Conservation (phyloP, 2,888 invertebrate genomes). For the Acanthococcus lagerstroemiae region DNA sequence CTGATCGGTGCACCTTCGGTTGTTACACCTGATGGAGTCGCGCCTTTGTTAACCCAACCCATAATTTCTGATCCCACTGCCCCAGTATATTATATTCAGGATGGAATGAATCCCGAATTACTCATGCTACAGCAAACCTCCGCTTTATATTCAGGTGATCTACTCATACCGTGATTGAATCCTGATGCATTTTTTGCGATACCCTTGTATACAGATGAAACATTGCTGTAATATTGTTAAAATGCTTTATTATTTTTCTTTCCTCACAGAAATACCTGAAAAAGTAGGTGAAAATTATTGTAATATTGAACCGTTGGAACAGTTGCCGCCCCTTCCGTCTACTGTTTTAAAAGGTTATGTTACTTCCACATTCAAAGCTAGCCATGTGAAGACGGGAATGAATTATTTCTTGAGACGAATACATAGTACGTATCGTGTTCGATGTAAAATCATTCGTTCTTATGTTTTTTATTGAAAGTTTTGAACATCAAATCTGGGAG, state of each 20-base stretch:
- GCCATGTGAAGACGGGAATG: constrained; percentile 73
- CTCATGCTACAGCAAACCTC: constrained; percentile 13
- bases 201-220: no score
- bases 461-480: no score
- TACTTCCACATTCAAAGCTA: constrained; percentile 82
- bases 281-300: constrained; percentile 79
- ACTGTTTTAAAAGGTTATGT: constrained; percentile 61
- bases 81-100: constrained; percentile 31
- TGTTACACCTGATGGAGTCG: constrained; percentile 4
- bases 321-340: constrained; percentile 55
- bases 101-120: constrained; percentile 31
- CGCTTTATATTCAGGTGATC: constrained; percentile 14
- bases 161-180: no score
- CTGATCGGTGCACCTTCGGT: constrained; percentile 14
- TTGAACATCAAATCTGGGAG: no score
- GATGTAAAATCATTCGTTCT: not conserved
- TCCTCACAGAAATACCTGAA: constrained; percentile 72
- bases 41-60: constrained; percentile 4
- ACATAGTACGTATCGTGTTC: constrained; percentile 55
- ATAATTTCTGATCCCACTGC: constrained; percentile 13
- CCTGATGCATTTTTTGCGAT: no score
- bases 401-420: constrained; percentile 78
- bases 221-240: no score
- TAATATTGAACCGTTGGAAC: constrained; percentile 75
- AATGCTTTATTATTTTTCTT: no score